Evolutionary conservation across 1,140 invertebrate species (phyloP).

Genomic region (Drosophila novamexicana): DNA sequence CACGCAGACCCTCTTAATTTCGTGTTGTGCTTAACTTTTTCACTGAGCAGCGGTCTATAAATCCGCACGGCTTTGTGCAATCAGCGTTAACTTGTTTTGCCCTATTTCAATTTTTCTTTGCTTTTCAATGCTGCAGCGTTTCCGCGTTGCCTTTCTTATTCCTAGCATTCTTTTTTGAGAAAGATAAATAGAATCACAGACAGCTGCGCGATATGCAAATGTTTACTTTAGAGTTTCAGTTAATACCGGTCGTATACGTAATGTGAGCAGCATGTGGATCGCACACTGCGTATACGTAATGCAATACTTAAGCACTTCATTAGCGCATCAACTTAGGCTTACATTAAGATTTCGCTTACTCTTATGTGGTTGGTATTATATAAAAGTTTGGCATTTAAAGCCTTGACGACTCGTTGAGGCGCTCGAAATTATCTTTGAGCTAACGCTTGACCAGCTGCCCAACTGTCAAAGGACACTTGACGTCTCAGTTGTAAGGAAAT

Average conservation of each 20-base stretch:
- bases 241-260: conserved; percentile 39
- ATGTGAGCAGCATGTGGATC: conserved; percentile 4
- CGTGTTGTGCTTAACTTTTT: conserved; percentile 78
- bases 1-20: conserved; percentile 63
- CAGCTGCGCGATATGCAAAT: conserved; percentile 69
- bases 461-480: conserved; percentile 32
- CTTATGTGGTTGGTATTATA: conserved; percentile 17
- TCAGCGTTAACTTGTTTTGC: conserved; percentile 81
- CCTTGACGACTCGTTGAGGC: conserved; percentile 16
- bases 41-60: conserved; percentile 75
- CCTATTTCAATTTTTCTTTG: conserved; percentile 64
- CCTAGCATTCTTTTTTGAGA: conserved; percentile 15
- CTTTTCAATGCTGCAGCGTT: conserved; percentile 23
- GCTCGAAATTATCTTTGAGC: conserved; percentile 51
- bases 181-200: conserved; percentile 50
- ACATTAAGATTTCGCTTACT: background rate
- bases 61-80: conserved; percentile 76
- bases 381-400: background rate
- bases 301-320: conserved; percentile 60
- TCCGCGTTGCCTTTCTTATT: conserved; percentile 1
- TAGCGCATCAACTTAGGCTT: conserved; percentile 44
- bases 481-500: conserved; percentile 21
- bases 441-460: conserved; percentile 53
- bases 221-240: conserved; percentile 69
- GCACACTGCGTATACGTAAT: conserved; percentile 51